A percentile compares a stretch with the other conserved stretches of the same genome.
phyloP scores from a whole-genome alignment of 2,113 vertebrate genomes.

The Albula goreensis region DNA sequence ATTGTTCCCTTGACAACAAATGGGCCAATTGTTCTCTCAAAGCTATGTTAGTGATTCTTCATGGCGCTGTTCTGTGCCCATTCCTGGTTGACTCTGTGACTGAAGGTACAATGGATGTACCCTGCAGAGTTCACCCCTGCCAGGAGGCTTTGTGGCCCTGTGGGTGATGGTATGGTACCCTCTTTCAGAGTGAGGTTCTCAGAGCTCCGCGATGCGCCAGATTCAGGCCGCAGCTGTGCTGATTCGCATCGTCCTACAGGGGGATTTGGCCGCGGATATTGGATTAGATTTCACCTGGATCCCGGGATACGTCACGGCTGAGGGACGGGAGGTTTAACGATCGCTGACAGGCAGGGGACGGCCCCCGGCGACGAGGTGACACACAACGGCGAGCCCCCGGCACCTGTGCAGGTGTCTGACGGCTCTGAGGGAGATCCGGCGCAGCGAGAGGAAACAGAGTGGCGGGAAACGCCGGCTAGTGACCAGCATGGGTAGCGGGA shows the following conservation, averaged over 20 bases:
- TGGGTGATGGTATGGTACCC: too few species aligned
- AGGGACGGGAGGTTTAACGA: slow-evolving; percentile 12
- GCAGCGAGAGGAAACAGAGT: not conserved
- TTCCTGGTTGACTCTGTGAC: too few species aligned
- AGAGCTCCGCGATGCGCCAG: too few species aligned
- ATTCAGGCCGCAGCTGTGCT: not conserved
- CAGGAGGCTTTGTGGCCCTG: too few species aligned
- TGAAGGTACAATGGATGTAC: too few species aligned
- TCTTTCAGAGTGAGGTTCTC: too few species aligned
- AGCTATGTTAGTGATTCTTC: too few species aligned
- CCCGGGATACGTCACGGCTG: not conserved
- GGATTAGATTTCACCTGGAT: slow-evolving; percentile 17
- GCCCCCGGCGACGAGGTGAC: not conserved
- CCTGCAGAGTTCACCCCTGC: too few species aligned
- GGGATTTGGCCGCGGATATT: not conserved
- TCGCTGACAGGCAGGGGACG: slow-evolving; percentile 5
- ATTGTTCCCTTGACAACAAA: too few species aligned
- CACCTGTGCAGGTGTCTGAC: not conserved
- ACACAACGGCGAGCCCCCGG: not conserved
- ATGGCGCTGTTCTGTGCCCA: too few species aligned
- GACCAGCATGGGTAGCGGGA: slow-evolving; percentile 25
- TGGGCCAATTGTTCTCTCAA: too few species aligned
- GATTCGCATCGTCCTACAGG: not conserved
- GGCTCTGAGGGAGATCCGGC: not conserved
- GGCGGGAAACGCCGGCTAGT: not conserved